Conservation (phyloP, 2,113 vertebrate species). For the Menidia beryllina region DNA sequence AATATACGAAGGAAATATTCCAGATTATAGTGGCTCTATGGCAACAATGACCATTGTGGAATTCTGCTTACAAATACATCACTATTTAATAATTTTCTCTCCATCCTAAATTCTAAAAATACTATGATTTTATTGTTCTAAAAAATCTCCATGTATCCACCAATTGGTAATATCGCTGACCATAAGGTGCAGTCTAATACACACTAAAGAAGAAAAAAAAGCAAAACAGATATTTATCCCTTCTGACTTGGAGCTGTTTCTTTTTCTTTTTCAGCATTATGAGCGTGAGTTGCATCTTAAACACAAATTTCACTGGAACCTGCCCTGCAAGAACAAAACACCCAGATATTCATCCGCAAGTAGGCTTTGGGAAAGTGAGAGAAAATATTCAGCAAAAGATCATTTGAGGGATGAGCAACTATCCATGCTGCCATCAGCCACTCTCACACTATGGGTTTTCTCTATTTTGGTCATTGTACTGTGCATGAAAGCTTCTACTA, state of each 20-base stretch:
- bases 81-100: conserved; percentile 10
- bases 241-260: not conserved
- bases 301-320: conserved; percentile 20
- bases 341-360: conserved; percentile 57
- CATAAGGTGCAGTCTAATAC: conserved; percentile 20
- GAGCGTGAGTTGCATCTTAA: conserved; percentile 35
- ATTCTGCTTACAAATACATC: not conserved
- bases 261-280: not conserved
- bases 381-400: conserved; percentile 26
- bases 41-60: conserved; percentile 4
- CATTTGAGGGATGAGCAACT: conserved; percentile 20
- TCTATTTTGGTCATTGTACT: conserved; percentile 22
- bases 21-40: not conserved
- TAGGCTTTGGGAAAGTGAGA: conserved; percentile 20
- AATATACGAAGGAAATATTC: conserved; percentile 20
- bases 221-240: not conserved
- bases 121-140: not conserved
- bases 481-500: conserved; percentile 26
- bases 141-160: conserved; percentile 8
- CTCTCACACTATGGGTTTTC: conserved; percentile 34
- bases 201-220: not conserved
- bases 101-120: not conserved
- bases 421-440: conserved; percentile 29
- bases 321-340: conserved; percentile 26
- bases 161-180: conserved; percentile 17